Base-by-base conservation (phyloP, 2,888 invertebrate species). In the Chalcosyrphus nemorum region DNA sequence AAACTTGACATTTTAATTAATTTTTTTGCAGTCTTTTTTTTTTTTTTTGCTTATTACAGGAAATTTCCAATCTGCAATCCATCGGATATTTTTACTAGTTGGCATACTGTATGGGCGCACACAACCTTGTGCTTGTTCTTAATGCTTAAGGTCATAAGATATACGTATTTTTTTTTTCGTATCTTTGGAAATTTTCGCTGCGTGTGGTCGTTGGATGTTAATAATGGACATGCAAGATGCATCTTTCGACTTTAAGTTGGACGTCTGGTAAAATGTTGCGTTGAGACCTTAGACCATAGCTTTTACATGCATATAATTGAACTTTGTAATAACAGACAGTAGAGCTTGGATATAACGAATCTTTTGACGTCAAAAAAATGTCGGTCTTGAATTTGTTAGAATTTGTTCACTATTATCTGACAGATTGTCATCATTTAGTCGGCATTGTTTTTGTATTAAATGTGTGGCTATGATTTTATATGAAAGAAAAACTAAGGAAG, bases 1-100 rank as follows among this genome's bases (percentile, higher is more conserved):
- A 78, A 78, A 78, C 65, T 78, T 78, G 65, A 70, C 61, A 77
- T 77, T 63, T 77, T 45, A 63, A 70, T 77, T 77, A 61, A 70
- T 65, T 56, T 75, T 65, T 9, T 52, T 43, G 13, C 7, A 13
- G 4, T 4, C n/a, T n/a, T n/a, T 11, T 15, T 43, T 5, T 43
- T 43, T 61, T 45, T 56, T 27, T 9, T 7, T 43, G 24, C 57
- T 17, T 38, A 47, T 7, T 47, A 41, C 63, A 63, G 63, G 63
- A 78, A 78, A 71, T 71, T 66, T 50, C 35, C 63, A 63, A 71
- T 71, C 15, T 19, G 56, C 47, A 61, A 63, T 70, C 61, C 45
- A 56, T 71, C 24, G 47, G 61, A 56, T 41, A 38, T 56, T 57
- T 63, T 50, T 32, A 32, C 52, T 52, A 54, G 15, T 61, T 72